These are phyloP conservation scores for Sternotherus odoratus DNA, from an alignment of 2,797 vertebrate genomes.

Conservation along the genomic window DNA sequence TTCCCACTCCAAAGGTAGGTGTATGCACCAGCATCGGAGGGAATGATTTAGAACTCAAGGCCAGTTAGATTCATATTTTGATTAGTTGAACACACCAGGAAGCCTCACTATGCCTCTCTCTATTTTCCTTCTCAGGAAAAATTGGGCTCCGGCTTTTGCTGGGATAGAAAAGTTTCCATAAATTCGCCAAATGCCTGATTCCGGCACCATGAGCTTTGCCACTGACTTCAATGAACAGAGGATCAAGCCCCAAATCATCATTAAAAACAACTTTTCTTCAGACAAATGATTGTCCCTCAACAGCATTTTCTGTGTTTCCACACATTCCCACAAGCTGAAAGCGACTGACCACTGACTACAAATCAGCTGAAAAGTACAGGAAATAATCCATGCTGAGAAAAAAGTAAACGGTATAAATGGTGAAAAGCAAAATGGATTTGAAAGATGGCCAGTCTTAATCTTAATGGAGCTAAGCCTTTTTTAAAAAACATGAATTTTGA, in stretches of 20 bases:
- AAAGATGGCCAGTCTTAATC: background rate
- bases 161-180: background rate
- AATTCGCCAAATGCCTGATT: background rate
- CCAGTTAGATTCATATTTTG: background rate
- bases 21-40: rapidly evolving
- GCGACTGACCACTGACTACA: too few relatives aligned
- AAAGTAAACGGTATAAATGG: background rate
- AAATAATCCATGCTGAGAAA: rapidly evolving
- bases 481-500: background rate
- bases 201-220: background rate
- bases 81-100: background rate
- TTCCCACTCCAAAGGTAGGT: rapidly evolving
- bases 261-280: background rate
- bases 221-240: background rate
- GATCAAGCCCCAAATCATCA: background rate
- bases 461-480: background rate
- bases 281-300: rapidly evolving
- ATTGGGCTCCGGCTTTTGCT: rapidly evolving
- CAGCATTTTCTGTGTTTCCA: rapidly evolving
- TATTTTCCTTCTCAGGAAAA: background rate
- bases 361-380: background rate
- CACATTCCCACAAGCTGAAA: background rate
- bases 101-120: background rate
- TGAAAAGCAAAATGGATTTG: background rate
- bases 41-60: background rate